These are phyloP conservation scores for Hemichromis elongatus DNA, from an alignment of 2,113 vertebrate species.

Conservation along the genomic window DNA sequence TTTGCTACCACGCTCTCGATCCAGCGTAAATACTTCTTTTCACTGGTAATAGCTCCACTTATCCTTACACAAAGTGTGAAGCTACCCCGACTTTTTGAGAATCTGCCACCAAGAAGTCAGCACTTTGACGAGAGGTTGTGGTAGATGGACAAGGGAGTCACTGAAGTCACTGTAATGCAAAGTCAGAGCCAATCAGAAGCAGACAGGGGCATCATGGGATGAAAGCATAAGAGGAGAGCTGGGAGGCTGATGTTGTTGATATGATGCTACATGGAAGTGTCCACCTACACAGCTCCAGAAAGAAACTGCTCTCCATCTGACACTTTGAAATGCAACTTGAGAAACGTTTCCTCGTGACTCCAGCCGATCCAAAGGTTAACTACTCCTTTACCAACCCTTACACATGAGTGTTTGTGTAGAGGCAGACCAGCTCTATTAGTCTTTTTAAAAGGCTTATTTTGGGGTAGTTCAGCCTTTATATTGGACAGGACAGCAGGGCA, in stretches of 20 bases:
- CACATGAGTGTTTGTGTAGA: not conserved
- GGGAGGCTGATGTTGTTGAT: slow-evolving; percentile 10
- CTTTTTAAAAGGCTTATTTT: not conserved
- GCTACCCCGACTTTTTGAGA: not conserved
- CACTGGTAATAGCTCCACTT: not conserved
- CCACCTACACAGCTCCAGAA: slow-evolving; percentile 24
- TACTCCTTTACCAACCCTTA: not conserved
- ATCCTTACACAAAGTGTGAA: not conserved
- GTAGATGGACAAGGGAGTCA: not conserved
- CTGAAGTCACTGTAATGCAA: not conserved
- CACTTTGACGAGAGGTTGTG: not conserved
- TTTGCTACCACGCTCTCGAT: not conserved
- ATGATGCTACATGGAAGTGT: slow-evolving; percentile 4
- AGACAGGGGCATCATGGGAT: not conserved
- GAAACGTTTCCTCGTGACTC: not conserved
- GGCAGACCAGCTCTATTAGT: not conserved
- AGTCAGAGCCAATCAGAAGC: not conserved
- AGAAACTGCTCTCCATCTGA: slow-evolving; percentile 4
- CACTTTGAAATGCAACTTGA: not conserved
- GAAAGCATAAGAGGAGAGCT: not conserved
- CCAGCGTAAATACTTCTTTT: slow-evolving; percentile 6
- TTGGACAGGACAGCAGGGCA: not conserved
- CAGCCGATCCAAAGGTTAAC: not conserved
- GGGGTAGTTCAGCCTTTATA: not conserved
- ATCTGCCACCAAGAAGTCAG: not conserved